Conservation (phyloP, 2,113 vertebrate genomes). For the Tamias sibiricus region DNA sequence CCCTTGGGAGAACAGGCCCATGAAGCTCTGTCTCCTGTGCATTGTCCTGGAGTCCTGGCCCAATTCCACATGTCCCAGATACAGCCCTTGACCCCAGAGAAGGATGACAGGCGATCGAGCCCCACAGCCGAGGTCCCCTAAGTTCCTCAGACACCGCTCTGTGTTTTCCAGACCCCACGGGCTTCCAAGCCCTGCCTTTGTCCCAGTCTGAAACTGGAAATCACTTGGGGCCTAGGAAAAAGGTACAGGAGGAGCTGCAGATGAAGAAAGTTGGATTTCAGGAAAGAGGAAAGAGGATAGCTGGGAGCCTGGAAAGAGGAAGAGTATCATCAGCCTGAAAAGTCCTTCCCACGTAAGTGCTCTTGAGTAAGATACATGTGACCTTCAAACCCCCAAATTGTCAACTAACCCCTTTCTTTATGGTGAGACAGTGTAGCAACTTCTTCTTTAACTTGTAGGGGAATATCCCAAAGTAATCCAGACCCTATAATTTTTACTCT, state of each 20-base stretch:
- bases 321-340: no score
- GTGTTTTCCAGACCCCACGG: fast-evolving
- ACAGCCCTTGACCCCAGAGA: neutral
- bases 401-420: neutral
- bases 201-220: neutral
- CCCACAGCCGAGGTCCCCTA: no score
- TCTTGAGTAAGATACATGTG: neutral
- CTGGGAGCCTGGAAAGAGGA: no score
- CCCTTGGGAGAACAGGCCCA: fast-evolving
- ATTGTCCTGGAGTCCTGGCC: neutral
- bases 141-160: neutral
- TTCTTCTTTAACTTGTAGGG: neutral
- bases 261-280: no score
- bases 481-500: neutral
- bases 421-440: fast-evolving
- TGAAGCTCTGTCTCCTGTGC: fast-evolving
- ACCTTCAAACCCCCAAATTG: neutral
- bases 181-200: neutral
- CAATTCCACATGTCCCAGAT: neutral
- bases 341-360: no score
- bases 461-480: fast-evolving
- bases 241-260: no score
- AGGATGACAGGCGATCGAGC: no score
- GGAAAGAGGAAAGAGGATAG: no score
- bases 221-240: neutral